phyloP scores from a whole-genome alignment of 2,113 vertebrate genomes.

The Ancistrus triradiatus region DNA sequence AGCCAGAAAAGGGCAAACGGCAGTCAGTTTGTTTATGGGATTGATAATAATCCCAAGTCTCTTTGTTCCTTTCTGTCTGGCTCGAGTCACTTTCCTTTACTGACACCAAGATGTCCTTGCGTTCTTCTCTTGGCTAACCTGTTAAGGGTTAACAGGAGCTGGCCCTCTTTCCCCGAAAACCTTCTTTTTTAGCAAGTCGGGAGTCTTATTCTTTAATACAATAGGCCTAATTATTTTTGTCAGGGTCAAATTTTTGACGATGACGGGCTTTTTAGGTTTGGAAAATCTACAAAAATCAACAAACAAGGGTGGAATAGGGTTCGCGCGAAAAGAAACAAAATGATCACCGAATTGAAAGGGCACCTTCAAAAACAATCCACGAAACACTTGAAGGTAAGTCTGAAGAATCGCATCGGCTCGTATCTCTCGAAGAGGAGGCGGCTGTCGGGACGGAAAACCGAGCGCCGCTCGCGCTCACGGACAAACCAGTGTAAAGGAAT shows the following conservation, averaged over 20 bases:
- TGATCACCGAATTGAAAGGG: conserved; percentile 41
- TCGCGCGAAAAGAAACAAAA: conserved; percentile 30
- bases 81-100: conserved; percentile 32
- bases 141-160: conserved; percentile 25
- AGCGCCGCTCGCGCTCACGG: conserved; percentile 38
- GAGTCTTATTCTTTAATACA: conserved; percentile 15
- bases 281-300: conserved; percentile 36
- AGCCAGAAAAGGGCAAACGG: conserved; percentile 11
- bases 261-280: conserved; percentile 6
- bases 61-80: conserved; percentile 25
- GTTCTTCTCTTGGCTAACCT: conserved; percentile 31
- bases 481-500: conserved; percentile 36
- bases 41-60: conserved; percentile 35
- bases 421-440: conserved; percentile 58
- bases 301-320: conserved; percentile 17
- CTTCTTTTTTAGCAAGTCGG: neutral
- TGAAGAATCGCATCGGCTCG: conserved; percentile 80
- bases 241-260: conserved; percentile 3
- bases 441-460: conserved; percentile 41
- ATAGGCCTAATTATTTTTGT: conserved; percentile 2
- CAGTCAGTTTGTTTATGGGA: conserved; percentile 22
- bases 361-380: conserved; percentile 81
- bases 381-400: conserved; percentile 84
- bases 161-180: conserved; percentile 31
- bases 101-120: conserved; percentile 43